These are phyloP conservation scores for Pyrochroa serraticornis DNA, from an alignment of 2,888 invertebrate genomes.

Conservation along the genomic window DNA sequence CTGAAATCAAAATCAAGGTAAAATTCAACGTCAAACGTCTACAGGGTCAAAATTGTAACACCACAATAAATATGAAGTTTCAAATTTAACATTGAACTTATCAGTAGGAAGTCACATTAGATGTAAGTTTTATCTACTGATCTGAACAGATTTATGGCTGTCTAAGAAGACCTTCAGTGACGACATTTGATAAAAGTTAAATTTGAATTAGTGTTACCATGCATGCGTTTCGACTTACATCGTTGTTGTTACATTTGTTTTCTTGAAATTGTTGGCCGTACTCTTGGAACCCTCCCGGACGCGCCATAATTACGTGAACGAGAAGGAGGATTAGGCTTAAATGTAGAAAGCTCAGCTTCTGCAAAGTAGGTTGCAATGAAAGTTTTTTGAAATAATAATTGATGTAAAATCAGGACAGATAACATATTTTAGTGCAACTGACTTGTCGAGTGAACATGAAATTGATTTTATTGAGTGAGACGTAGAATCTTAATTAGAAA, in stretches of 20 bases:
- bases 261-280: conserved; percentile 12
- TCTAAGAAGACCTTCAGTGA: not conserved
- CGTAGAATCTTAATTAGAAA: not conserved
- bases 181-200: not conserved
- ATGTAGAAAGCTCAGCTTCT: not conserved
- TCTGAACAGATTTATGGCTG: too few species aligned
- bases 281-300: conserved; percentile 19
- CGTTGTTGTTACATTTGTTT: conserved; percentile 13
- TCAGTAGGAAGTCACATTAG: not conserved
- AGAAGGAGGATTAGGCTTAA: not conserved
- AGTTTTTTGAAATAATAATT: not conserved
- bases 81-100: not conserved
- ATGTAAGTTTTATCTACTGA: not conserved
- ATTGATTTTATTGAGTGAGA: not conserved
- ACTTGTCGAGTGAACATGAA: not conserved
- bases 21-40: too few species aligned
- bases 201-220: not conserved
- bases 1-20: conserved; percentile 34
- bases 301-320: not conserved
- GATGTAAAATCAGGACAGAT: not conserved
- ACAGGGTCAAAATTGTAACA: not conserved
- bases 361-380: not conserved
- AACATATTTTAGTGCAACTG: not conserved
- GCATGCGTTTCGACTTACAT: conserved; percentile 8
- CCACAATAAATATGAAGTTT: not conserved